A percentile compares a stretch with the other conserved stretches of the same genome.
phyloP scores from a whole-genome alignment of 2,113 vertebrate species.

The Coracopsis vasa region DNA sequence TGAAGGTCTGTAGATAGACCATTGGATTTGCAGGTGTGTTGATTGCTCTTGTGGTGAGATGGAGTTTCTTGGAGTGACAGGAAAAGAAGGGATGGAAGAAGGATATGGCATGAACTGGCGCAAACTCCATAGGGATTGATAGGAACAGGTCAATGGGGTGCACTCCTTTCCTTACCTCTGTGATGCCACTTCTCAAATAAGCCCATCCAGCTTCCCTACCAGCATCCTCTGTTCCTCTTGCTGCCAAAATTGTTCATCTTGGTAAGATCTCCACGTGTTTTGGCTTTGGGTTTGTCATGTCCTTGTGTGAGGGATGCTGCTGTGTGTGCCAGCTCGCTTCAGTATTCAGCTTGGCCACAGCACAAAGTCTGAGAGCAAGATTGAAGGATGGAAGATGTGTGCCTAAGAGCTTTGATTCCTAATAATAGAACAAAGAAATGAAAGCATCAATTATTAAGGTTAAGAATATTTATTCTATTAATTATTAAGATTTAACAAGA shows the following conservation, averaged over 20 bases:
- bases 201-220: background rate
- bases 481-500: slow-evolving; percentile 39
- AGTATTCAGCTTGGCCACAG: background rate
- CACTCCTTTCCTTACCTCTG: background rate
- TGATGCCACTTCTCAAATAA: background rate
- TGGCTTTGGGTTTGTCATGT: background rate
- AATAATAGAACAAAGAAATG: slow-evolving; percentile 12
- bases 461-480: slow-evolving; percentile 42
- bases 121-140: too few species aligned
- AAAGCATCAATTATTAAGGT: slow-evolving; percentile 38
- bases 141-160: background rate
- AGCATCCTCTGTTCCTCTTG: background rate
- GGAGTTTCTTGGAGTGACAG: background rate
- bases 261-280: rapidly evolving
- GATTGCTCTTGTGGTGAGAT: background rate
- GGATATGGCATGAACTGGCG: background rate
- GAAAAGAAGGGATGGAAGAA: background rate
- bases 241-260: background rate
- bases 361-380: background rate
- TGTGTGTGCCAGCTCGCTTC: rapidly evolving
- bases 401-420: background rate
- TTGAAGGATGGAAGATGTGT: background rate
- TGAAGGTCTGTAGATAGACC: background rate
- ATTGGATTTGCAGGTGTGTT: background rate
- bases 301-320: background rate